A percentile compares a stretch with the other conserved stretches of the same genome.
Evolutionary conservation across 2,888 invertebrate species (phyloP).

Genomic region (Lumbricus terrestris): DNA sequence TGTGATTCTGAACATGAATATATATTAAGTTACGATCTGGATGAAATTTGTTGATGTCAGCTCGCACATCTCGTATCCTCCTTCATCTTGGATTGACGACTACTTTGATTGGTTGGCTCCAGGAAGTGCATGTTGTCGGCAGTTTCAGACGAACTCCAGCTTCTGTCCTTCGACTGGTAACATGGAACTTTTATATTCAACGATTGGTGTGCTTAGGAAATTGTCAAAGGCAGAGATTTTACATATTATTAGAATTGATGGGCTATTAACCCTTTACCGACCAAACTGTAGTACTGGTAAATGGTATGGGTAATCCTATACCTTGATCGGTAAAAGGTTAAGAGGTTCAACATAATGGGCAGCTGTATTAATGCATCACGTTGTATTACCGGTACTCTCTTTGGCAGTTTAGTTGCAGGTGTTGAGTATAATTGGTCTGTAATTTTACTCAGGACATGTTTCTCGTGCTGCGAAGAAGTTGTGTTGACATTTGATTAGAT

Average conservation of each 20-base stretch:
- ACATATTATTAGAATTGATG: not conserved
- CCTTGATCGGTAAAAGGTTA: no score
- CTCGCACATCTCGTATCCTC: constrained; percentile 81
- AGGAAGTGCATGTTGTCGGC: constrained; percentile 57
- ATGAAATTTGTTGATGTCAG: constrained; percentile 52
- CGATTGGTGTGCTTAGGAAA: not conserved
- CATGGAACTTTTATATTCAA: not conserved
- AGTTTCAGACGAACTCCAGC: constrained; percentile 42
- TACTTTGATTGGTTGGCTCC: constrained; percentile 84
- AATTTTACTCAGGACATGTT: not conserved
- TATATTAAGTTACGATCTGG: not conserved
- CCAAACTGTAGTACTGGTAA: no score
- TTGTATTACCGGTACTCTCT: no score
- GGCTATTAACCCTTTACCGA: no score
- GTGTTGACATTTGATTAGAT: not conserved
- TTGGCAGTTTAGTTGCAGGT: no score
- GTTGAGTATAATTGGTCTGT: no score
- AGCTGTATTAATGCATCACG: not conserved
- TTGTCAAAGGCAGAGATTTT: not conserved
- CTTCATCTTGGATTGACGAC: constrained; percentile 93
- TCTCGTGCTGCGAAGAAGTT: not conserved
- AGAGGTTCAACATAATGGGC: no score
- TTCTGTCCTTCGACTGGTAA: constrained; percentile 51
- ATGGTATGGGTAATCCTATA: no score
- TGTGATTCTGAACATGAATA: not conserved